Evolutionary conservation across 1,140 invertebrate genomes (phyloP), one percentile per base, ranked within the genome.

Genomic region (Phymorhynchus buccinoides): DNA sequence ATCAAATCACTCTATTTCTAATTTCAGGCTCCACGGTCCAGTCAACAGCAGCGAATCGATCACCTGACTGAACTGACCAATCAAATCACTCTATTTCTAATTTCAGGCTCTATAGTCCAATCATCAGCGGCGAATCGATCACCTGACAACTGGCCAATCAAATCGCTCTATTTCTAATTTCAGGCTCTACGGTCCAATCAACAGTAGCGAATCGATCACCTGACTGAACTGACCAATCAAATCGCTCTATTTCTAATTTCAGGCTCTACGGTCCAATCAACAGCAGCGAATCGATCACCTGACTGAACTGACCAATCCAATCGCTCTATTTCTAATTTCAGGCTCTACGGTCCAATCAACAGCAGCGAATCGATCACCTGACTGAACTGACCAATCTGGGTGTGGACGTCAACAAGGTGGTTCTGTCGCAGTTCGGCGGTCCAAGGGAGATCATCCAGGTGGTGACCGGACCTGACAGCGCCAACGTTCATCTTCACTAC

Each of bases 401-500:
- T 48, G 89, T 92, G 66, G 85, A 90, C 56, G 80, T 92, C 3
- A 90, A 89, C n/a, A 73, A 85, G 6, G 90, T 90, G 52, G 78
- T 91, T 12, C 75, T 91, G 30, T 80, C 87, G 1, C 75, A 88
- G 56, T 73, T 87, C 3, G 68, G 56, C 22, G 77, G 84, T 35
- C 90, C 91, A 39, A 86, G 89, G n/a, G 89, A 89, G 85, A 68
- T 90, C 9, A 86, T 89, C 18, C 81, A 86, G 48, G 88, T 92
- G 68, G 37, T 90, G 1, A 84, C 89, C 3, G 83, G 62, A 14
- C 77, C 87, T 27, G 86, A 88, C 18, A n/a, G 87, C 18, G 82
- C 88, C 27, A 90, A 90, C 32, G 83, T 90, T 14, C 89, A 90
- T 86, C 86, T 91, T 12, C 90, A 91, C 82, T 89, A 89, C 66